phyloP scores from a whole-genome alignment of 1,140 invertebrate genomes.

The Lepidotrigona ventralis region DNA sequence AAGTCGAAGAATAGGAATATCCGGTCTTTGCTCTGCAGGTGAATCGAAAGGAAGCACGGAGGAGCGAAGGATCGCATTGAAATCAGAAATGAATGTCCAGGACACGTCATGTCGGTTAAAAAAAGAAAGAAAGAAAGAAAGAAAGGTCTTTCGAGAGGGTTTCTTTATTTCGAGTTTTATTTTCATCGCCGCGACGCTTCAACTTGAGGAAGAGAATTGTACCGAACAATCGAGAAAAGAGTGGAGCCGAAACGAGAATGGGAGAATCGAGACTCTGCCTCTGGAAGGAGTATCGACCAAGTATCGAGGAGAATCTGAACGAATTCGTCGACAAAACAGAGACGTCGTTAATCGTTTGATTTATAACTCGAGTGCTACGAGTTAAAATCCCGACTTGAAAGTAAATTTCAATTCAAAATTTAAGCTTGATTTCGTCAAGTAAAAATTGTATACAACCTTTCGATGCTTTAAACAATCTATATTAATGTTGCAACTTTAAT shows the following conservation, averaged over 20 bases:
- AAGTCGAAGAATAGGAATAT: conserved; percentile 48
- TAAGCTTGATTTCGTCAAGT: no score
- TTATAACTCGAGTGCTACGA: no score
- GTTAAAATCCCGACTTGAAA: no score
- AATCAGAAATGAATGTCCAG: conserved; percentile 52
- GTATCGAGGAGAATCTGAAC: neutral
- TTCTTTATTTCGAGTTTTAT: conserved; percentile 47
- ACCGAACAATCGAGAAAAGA: neutral
- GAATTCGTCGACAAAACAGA: neutral
- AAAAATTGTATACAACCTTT: no score
- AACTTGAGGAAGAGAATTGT: neutral
- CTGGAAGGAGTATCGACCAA: conserved; percentile 1
- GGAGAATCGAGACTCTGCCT: conserved; percentile 14
- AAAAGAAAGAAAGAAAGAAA: neutral
- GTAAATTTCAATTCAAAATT: no score
- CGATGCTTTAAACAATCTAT: no score
- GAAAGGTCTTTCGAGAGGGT: neutral
- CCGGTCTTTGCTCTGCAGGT: conserved; percentile 34
- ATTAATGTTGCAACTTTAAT: no score
- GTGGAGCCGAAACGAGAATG: neutral
- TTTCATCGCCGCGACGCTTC: conserved; percentile 34
- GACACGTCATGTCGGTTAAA: conserved; percentile 21
- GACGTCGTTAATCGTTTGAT: neutral
- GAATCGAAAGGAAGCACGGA: conserved; percentile 40
- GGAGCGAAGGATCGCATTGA: conserved; percentile 44